Evolutionary conservation across 2,888 invertebrate species (phyloP).

Genomic region (Amphiduros pacificus): DNA sequence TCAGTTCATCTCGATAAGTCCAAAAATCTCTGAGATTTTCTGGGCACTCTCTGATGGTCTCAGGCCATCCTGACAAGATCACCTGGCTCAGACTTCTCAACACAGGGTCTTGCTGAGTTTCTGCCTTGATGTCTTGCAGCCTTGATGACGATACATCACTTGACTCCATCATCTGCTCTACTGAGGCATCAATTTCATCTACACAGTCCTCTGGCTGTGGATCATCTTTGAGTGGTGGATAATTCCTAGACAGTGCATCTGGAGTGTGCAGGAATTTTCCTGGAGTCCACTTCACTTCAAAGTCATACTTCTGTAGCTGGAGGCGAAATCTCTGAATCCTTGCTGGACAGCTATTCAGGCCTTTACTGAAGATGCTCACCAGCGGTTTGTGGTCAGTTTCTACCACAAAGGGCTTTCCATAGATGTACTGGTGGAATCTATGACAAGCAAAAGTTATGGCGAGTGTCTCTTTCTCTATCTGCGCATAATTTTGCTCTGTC

Average conservation of each 20-base stretch:
- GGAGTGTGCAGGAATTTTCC: slow-evolving; percentile 5
- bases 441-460: neutral
- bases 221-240: too few relatives aligned
- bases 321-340: slow-evolving; percentile 34
- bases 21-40: slow-evolving; percentile 21
- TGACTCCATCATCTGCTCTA: too few relatives aligned
- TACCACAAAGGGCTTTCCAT: slow-evolving; percentile 1
- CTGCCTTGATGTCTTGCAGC: slow-evolving; percentile 8
- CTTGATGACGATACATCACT: neutral
- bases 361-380: slow-evolving; percentile 27
- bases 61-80: neutral
- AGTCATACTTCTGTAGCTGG: slow-evolving; percentile 23
- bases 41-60: slow-evolving; percentile 3
- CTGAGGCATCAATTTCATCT: neutral
- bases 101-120: neutral
- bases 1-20: slow-evolving; percentile 9
- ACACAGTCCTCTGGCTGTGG: neutral
- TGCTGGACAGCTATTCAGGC: slow-evolving; percentile 24
- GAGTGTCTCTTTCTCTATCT: slow-evolving; percentile 1
- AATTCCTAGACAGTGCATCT: slow-evolving; percentile 2
- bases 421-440: slow-evolving; percentile 12
- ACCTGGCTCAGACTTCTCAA: neutral
- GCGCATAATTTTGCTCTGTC: slow-evolving; percentile 11
- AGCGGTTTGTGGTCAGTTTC: slow-evolving; percentile 34
- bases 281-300: neutral